phyloP scores from a whole-genome alignment of 1,140 invertebrate genomes.

The Chionoecetes opilio region DNA sequence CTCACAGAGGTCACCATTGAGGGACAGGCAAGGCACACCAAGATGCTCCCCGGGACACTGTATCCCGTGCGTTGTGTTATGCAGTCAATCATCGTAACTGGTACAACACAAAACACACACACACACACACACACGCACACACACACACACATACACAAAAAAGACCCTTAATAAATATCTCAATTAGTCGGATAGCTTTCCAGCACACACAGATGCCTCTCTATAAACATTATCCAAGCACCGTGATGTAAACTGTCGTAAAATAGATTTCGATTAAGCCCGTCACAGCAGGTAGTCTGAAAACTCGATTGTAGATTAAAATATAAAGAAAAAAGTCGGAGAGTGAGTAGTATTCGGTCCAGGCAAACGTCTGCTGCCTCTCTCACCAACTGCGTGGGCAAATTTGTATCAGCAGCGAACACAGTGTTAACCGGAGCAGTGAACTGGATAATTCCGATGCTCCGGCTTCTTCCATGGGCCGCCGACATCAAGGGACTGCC shows the following conservation, averaged over 20 bases:
- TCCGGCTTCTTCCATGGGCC: background rate
- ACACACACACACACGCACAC: background rate
- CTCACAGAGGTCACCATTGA: too few relatives aligned
- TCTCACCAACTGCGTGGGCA: conserved; percentile 40
- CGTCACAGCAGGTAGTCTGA: background rate
- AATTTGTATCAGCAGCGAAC: conserved; percentile 63
- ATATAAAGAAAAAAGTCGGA: too few relatives aligned
- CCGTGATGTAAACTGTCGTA: background rate
- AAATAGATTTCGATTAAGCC: conserved; percentile 20
- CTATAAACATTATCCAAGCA: background rate
- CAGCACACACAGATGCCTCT: background rate
- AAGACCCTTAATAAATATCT: background rate
- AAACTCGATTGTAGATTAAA: background rate
- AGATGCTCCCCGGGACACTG: background rate
- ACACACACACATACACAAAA: background rate
- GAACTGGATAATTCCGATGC: background rate
- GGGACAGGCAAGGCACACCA: background rate
- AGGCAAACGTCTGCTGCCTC: background rate
- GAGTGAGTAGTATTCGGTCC: conserved; percentile 13
- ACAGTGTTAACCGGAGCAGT: background rate
- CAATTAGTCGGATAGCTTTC: background rate
- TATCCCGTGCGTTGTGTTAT: background rate
- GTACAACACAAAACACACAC: background rate
- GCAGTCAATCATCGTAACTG: background rate
- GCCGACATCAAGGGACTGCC: conserved; percentile 40